Percentiles rank a stretch among this genome's conserved stretches.
Evolutionary conservation across 2,113 vertebrate genomes (phyloP).

Genomic region (Malurus cyaneus): DNA sequence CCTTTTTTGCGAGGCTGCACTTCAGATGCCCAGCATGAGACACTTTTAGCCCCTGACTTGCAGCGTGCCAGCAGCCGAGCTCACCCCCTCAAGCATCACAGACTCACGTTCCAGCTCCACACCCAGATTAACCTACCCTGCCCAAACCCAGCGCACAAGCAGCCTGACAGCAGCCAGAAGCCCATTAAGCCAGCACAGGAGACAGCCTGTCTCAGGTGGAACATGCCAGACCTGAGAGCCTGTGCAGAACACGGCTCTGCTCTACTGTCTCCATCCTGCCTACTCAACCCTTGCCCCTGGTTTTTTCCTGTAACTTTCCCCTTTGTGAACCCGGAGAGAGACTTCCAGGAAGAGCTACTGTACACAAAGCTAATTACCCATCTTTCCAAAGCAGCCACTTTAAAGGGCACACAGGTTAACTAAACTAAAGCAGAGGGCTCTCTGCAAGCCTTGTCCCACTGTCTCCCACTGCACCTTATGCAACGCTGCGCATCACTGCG

Average conservation of each 20-base stretch:
- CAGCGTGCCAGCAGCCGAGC: background rate
- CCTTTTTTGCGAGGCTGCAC: background rate
- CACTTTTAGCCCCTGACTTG: background rate
- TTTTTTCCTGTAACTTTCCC: background rate
- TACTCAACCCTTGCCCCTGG: background rate
- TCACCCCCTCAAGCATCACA: background rate
- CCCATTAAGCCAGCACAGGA: background rate
- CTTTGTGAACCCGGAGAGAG: background rate
- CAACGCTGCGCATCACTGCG: rapidly evolving
- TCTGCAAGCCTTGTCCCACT: background rate
- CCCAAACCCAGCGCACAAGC: background rate
- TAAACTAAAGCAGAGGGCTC: background rate
- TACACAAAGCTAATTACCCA: background rate
- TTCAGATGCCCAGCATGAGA: background rate
- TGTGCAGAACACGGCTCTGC: background rate
- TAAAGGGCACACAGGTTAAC: background rate
- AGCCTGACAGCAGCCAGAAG: background rate
- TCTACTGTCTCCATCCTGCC: background rate
- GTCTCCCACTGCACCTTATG: background rate
- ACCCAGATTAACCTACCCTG: background rate
- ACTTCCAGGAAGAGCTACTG: conserved; percentile 22
- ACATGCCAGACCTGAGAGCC: background rate
- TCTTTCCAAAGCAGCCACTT: background rate
- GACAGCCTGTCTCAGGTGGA: background rate
- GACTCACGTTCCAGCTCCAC: background rate